Conservation (phyloP, 2,797 vertebrate genomes). For the Poeciliopsis infans region DNA sequence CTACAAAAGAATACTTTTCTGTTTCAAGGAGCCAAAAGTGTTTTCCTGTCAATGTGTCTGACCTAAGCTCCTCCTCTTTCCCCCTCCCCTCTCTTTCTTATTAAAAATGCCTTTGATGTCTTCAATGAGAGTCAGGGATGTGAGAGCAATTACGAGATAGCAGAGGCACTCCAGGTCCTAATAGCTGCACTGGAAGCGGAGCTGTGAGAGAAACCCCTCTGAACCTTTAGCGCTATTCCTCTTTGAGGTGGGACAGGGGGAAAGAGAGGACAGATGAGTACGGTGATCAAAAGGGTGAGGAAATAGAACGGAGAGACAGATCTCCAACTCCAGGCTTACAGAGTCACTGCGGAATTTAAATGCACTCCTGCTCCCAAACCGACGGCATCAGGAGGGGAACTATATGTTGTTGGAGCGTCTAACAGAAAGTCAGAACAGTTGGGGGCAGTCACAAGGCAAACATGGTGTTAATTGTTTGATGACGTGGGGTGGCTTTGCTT, state of each 20-base stretch:
- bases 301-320: background rate
- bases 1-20: constrained; percentile 44
- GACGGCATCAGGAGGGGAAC: background rate
- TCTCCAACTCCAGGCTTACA: background rate
- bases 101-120: constrained; percentile 65
- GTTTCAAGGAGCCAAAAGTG: constrained; percentile 49
- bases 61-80: constrained; percentile 33
- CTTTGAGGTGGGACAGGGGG: constrained; percentile 19
- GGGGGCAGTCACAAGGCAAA: background rate
- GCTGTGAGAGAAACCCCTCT: constrained; percentile 25
- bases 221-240: constrained; percentile 28
- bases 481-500: background rate
- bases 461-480: background rate
- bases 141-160: constrained; percentile 16
- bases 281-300: constrained; percentile 16
- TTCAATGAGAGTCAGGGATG: constrained; percentile 34
- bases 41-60: constrained; percentile 52
- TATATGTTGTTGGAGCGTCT: background rate
- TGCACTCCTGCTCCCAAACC: background rate
- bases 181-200: constrained; percentile 38
- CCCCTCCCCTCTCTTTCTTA: constrained; percentile 36
- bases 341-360: background rate
- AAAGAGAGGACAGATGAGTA: background rate
- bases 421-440: background rate
- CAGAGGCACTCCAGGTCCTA: constrained; percentile 48